Conservation (phyloP, 1,140 invertebrate species). For the Musca domestica region DNA sequence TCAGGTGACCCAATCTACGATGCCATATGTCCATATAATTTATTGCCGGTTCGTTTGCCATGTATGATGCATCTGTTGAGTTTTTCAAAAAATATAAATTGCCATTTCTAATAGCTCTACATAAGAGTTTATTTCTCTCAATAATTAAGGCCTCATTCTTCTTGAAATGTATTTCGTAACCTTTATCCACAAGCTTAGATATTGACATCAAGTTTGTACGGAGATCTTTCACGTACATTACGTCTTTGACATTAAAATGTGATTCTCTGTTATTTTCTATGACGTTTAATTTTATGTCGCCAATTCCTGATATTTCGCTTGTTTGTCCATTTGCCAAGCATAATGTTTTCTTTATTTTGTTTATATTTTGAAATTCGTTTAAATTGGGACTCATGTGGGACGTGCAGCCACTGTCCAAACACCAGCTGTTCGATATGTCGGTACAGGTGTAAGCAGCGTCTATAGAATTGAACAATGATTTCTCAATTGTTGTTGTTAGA, state of each 20-base stretch:
- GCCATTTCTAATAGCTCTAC: too few relatives aligned
- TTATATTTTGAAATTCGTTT: neutral
- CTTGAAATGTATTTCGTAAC: too few relatives aligned
- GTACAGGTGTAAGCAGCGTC: neutral
- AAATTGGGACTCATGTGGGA: slow-evolving; percentile 1
- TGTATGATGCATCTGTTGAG: too few relatives aligned
- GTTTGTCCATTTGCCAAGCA: neutral
- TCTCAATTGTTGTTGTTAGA: neutral
- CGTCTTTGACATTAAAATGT: slow-evolving; percentile 7
- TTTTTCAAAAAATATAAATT: too few relatives aligned
- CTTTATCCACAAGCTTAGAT: too few relatives aligned
- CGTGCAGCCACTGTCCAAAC: slow-evolving; percentile 10
- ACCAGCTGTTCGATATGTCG: neutral
- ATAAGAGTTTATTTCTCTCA: too few relatives aligned
- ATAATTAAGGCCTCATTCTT: too few relatives aligned
- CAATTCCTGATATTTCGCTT: slow-evolving; percentile 2
- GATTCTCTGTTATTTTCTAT: neutral
- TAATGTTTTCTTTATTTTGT: neutral
- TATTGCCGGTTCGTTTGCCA: too few relatives aligned
- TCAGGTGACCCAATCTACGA: too few relatives aligned
- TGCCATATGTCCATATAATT: too few relatives aligned
- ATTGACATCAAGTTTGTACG: slow-evolving; percentile 21
- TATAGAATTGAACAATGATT: neutral
- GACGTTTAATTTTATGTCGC: slow-evolving; percentile 11
- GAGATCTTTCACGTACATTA: slow-evolving; percentile 21